These are phyloP conservation scores for Saccopteryx bilineata DNA, from an alignment of 2,113 vertebrate species.

Conservation along the genomic window DNA sequence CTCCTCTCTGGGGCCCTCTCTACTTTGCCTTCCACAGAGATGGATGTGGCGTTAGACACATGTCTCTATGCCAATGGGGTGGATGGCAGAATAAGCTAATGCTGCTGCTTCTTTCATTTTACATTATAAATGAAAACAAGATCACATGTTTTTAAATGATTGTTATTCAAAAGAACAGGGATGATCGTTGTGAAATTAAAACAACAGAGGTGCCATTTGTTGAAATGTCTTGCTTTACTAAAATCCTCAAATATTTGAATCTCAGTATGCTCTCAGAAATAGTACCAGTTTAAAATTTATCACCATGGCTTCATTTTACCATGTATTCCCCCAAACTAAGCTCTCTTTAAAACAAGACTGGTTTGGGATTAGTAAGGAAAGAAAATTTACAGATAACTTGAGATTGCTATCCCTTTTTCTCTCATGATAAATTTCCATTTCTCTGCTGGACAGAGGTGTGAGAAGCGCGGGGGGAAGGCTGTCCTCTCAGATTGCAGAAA, in stretches of 20 bases:
- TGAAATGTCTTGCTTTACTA: neutral
- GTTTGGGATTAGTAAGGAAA: neutral
- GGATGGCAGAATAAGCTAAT: neutral
- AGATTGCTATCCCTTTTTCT: neutral
- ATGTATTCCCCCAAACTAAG: neutral
- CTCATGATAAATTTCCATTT: too few species aligned
- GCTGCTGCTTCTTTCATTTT: neutral
- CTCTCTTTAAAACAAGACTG: neutral
- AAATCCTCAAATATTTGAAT: neutral
- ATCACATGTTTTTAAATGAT: neutral
- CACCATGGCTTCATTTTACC: neutral
- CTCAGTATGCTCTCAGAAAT: neutral
- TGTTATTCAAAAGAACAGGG: neutral
- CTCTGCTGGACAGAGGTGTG: neutral
- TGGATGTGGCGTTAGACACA: fast-evolving
- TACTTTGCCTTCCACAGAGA: neutral
- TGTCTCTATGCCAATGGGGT: fast-evolving
- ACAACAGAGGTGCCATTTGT: neutral
- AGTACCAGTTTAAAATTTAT: neutral
- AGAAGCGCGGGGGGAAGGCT: neutral
- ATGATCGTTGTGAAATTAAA: neutral
- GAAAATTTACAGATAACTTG: neutral
- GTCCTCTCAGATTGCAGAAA: fast-evolving
- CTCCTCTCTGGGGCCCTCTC: too few species aligned
- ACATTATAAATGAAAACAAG: neutral